phyloP scores from a whole-genome alignment of 53 echinoderm and acorn worm genomes.

The Antedon mediterranea region DNA sequence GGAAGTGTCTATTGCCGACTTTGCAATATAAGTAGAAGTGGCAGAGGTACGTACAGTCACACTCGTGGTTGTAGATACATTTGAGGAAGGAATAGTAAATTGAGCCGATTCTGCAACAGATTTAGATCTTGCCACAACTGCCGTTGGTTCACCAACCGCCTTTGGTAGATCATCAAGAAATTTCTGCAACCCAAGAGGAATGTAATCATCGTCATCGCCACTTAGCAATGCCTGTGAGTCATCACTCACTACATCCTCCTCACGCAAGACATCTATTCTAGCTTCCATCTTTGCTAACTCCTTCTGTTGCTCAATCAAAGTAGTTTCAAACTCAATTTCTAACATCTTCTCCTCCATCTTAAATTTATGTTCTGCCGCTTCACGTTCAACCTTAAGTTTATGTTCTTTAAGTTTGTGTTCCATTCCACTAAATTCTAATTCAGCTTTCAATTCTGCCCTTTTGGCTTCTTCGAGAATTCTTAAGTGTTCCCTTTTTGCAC shows the following conservation, averaged over 20 bases:
- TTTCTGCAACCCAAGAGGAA: not conserved
- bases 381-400: not conserved
- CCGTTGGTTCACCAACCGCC: not conserved
- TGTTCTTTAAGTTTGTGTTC: not conserved
- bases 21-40: not conserved
- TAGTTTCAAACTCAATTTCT: not conserved
- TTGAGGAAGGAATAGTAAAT: too few relatives aligned
- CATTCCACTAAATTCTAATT: not conserved
- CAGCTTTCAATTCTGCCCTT: not conserved
- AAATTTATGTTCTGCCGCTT: not conserved
- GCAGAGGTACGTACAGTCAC: too few relatives aligned
- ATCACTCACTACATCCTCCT: not conserved
- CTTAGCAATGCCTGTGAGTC: not conserved
- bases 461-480: not conserved
- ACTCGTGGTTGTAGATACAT: too few relatives aligned
- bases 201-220: not conserved
- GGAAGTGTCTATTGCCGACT: not conserved
- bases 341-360: too few relatives aligned
- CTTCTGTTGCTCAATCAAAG: not conserved
- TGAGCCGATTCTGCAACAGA: not conserved
- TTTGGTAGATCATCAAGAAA: not conserved
- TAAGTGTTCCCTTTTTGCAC: too few relatives aligned
- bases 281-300: not conserved
- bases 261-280: not conserved
- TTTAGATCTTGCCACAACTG: not conserved